Evolutionary conservation across 2,113 vertebrate genomes (phyloP).

Genomic region (Oceanodroma tethys): DNA sequence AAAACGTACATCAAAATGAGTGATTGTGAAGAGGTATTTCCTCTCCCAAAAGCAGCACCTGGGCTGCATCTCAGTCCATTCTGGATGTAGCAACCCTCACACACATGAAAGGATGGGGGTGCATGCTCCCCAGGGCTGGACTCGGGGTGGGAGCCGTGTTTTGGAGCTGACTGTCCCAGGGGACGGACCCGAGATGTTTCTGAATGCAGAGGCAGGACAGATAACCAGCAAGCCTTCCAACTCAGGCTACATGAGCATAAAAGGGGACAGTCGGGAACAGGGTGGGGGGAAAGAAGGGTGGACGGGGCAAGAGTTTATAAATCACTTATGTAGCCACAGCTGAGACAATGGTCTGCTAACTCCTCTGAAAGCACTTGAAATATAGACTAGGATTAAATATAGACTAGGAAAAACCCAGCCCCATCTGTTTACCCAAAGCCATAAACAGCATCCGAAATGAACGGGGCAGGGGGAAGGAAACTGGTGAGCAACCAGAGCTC

Average conservation of each 20-base stretch:
- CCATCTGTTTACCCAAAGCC: constrained; percentile 11
- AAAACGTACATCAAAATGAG: not conserved
- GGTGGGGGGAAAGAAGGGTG: not conserved
- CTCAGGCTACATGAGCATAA: fast-evolving
- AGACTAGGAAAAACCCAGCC: not conserved
- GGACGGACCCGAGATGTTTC: not conserved
- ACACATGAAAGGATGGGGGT: not conserved
- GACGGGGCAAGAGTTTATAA: not conserved
- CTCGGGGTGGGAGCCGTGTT: not conserved
- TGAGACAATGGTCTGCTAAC: not conserved
- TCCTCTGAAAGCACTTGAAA: not conserved
- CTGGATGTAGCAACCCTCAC: not conserved
- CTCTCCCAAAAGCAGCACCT: not conserved
- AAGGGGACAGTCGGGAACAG: not conserved
- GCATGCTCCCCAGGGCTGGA: fast-evolving
- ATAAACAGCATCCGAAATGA: not conserved
- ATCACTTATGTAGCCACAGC: not conserved
- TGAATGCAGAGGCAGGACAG: not conserved
- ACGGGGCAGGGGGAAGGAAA: not conserved
- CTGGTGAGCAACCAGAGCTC: not conserved
- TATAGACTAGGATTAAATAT: constrained; percentile 22
- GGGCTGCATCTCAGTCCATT: not conserved
- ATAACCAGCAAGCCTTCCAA: not conserved
- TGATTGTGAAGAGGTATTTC: not conserved
- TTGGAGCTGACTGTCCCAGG: not conserved